Conservation (phyloP, 1,140 invertebrate genomes). For the Drosophila lacteicornis region DNA sequence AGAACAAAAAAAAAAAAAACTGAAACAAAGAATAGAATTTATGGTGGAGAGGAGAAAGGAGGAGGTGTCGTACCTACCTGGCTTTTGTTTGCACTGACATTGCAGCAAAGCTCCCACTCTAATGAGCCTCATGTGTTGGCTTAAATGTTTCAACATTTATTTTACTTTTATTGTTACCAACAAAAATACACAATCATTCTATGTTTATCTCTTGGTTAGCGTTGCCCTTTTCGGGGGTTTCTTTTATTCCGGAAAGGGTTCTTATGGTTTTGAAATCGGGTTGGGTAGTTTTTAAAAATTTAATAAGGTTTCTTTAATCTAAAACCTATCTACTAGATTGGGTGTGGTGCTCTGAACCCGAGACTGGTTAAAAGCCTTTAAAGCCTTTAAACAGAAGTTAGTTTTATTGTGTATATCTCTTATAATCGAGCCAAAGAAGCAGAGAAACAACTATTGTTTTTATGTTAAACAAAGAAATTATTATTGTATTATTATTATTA, state of each 20-base stretch:
- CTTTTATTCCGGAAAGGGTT: neutral
- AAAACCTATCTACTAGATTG: no score
- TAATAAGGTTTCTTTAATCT: no score
- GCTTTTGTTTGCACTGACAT: slow-evolving; percentile 17
- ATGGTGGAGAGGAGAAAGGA: neutral
- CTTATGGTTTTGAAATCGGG: no score
- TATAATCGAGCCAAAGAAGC: no score
- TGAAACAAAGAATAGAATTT: slow-evolving; percentile 21
- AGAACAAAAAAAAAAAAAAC: neutral
- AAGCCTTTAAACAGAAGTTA: neutral
- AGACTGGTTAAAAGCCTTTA: neutral
- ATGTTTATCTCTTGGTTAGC: slow-evolving; percentile 15
- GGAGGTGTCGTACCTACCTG: slow-evolving; percentile 2
- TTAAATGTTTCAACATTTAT: slow-evolving; percentile 54
- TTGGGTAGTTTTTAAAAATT: no score
- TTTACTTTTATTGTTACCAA: slow-evolving; percentile 20
- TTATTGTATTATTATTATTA: neutral
- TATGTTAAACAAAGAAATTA: neutral
- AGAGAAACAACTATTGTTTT: neutral
- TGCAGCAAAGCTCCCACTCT: slow-evolving; percentile 21
- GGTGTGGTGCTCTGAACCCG: no score
- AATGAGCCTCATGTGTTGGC: slow-evolving; percentile 52
- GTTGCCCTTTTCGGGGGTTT: neutral
- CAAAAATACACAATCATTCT: slow-evolving; percentile 7
- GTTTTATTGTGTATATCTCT: no score